A percentile compares a stretch with the other conserved stretches of the same genome.
Conservation (phyloP, 1,140 invertebrate species). For the Drosophila sp. region DNA sequence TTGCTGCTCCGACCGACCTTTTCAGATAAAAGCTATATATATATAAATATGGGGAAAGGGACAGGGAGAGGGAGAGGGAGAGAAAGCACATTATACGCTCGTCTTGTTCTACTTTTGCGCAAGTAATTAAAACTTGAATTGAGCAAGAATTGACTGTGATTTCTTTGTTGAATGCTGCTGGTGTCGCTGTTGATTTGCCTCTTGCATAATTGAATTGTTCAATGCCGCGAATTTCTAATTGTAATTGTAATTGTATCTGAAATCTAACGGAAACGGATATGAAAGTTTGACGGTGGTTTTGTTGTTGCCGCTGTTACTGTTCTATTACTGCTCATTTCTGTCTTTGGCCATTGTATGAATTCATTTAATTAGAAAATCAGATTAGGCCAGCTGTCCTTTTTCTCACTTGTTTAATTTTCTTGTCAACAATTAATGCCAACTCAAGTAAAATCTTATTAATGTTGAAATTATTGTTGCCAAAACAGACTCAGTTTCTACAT, state of each 20-base stretch:
- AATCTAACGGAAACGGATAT: constrained; percentile 69
- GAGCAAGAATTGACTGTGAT: constrained; percentile 11
- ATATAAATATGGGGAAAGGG: neutral
- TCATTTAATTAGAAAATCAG: constrained; percentile 70
- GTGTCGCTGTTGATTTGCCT: constrained; percentile 53
- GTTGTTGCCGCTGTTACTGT: constrained; percentile 31
- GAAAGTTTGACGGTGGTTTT: constrained; percentile 47
- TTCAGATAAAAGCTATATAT: neutral
- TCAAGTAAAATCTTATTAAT: too few relatives aligned
- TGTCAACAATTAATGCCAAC: constrained; percentile 10
- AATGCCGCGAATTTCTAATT: constrained; percentile 73
- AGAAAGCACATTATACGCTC: neutral
- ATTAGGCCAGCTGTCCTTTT: constrained; percentile 56
- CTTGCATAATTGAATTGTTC: constrained; percentile 80
- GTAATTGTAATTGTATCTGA: constrained; percentile 44
- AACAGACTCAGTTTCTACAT: neutral
- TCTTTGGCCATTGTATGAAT: constrained; percentile 59
- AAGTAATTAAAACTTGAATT: constrained; percentile 51
- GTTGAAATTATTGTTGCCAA: neutral
- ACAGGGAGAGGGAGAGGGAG: neutral
- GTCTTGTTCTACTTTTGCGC: constrained; percentile 19
- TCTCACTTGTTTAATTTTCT: constrained; percentile 50
- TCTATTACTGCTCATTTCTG: constrained; percentile 27
- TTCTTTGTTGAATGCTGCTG: constrained; percentile 40
- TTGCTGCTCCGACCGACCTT: constrained; percentile 18